Conservation (phyloP, 2,797 vertebrate species). For the Cirrhinus mrigala region DNA sequence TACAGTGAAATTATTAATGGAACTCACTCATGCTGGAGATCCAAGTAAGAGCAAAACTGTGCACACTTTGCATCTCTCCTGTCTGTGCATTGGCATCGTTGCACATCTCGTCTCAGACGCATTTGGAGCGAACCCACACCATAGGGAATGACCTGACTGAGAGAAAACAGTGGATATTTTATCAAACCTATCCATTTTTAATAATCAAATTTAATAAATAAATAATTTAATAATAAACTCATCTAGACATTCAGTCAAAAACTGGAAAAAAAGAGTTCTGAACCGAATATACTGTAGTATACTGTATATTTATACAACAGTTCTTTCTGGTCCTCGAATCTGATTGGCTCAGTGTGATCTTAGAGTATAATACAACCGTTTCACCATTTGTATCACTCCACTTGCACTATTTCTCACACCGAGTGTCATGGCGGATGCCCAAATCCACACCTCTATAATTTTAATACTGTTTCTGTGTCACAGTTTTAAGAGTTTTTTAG, state of each 20-base stretch:
- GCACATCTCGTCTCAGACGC: constrained; percentile 58
- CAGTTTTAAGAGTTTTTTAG: too few species aligned
- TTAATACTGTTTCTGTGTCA: too few species aligned
- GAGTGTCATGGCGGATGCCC: too few species aligned
- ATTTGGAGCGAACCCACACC: constrained; percentile 62
- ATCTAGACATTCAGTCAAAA: not conserved
- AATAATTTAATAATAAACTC: not conserved
- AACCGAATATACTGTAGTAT: not conserved
- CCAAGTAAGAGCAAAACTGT: constrained; percentile 56
- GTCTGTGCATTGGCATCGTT: constrained; percentile 59
- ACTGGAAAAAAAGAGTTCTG: not conserved
- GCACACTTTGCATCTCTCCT: constrained; percentile 56
- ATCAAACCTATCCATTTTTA: not conserved
- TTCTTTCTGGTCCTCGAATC: too few species aligned
- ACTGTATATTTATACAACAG: too few species aligned
- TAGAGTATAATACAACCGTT: too few species aligned
- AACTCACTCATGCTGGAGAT: constrained; percentile 43
- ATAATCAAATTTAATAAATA: not conserved
- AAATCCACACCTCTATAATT: too few species aligned
- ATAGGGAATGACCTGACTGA: constrained; percentile 66
- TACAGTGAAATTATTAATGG: not conserved
- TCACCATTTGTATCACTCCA: too few species aligned
- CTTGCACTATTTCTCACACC: too few species aligned
- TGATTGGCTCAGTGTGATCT: too few species aligned
- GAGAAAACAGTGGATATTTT: constrained; percentile 26